Conservation (phyloP, 2,113 vertebrate genomes). For the Cercocebus atys region DNA sequence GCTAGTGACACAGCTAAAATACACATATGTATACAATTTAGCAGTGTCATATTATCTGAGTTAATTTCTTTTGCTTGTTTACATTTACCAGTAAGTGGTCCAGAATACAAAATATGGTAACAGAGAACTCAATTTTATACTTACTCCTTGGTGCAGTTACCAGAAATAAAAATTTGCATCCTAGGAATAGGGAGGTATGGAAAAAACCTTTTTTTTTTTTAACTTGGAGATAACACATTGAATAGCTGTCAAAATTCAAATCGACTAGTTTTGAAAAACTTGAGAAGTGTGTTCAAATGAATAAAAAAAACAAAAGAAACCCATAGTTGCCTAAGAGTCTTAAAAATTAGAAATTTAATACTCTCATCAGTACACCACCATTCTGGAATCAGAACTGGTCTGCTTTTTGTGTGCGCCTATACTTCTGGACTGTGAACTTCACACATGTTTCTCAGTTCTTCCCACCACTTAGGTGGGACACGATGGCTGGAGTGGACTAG, state of each 20-base stretch:
- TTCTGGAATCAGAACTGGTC: no score
- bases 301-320: neutral
- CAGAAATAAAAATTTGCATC: neutral
- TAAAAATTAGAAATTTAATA: neutral
- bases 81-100: neutral
- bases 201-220: neutral
- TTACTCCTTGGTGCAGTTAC: conserved; percentile 32
- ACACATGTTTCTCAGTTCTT: neutral
- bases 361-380: neutral
- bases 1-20: neutral
- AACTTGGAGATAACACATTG: neutral
- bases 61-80: neutral
- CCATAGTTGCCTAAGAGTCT: no score
- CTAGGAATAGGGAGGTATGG: neutral
- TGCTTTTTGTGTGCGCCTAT: neutral
- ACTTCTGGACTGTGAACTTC: neutral
- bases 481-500: neutral
- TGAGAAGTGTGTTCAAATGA: conserved; percentile 27
- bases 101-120: conserved; percentile 13
- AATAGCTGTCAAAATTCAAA: conserved; percentile 33
- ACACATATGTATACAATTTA: neutral
- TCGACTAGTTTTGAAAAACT: conserved; percentile 42
- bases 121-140: neutral
- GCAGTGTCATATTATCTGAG: neutral
- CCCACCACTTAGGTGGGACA: neutral